phyloP scores from a whole-genome alignment of 35 echinoderm and acorn worm species.

The Heliocidaris erythrogramma region DNA sequence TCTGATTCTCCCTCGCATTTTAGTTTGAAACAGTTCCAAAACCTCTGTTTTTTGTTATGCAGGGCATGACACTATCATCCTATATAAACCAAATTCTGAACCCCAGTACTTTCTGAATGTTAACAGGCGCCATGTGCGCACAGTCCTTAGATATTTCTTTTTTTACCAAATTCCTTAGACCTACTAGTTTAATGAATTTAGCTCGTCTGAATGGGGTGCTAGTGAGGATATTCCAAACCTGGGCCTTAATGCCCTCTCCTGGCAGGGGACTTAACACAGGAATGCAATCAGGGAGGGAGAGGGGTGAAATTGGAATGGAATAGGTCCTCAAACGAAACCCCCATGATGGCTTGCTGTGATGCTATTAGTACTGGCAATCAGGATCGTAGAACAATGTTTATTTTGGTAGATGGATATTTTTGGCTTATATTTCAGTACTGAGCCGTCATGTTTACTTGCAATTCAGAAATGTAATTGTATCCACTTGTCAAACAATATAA shows the following conservation, averaged over 20 bases:
- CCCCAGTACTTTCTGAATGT: too few species aligned
- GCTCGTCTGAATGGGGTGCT: not conserved
- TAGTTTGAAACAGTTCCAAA: too few species aligned
- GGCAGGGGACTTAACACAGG: not conserved
- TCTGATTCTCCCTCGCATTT: too few species aligned
- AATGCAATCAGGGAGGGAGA: not conserved
- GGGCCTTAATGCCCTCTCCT: not conserved
- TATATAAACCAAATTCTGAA: too few species aligned
- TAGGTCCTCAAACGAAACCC: not conserved
- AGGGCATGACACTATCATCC: too few species aligned
- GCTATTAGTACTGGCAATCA: not conserved
- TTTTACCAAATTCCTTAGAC: too few species aligned
- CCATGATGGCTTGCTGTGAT: not conserved
- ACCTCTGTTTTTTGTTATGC: too few species aligned
- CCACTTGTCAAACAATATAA: not conserved
- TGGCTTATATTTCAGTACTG: not conserved
- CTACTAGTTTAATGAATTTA: too few species aligned
- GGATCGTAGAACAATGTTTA: not conserved
- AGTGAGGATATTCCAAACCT: not conserved
- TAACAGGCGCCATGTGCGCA: too few species aligned
- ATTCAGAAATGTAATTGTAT: not conserved
- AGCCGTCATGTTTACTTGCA: not conserved
- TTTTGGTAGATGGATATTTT: constrained; percentile 6
- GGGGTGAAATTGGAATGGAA: not conserved
- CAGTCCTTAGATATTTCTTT: too few species aligned